phyloP scores from a whole-genome alignment of 1,140 invertebrate species.

The Brachionus calyciflorus region DNA sequence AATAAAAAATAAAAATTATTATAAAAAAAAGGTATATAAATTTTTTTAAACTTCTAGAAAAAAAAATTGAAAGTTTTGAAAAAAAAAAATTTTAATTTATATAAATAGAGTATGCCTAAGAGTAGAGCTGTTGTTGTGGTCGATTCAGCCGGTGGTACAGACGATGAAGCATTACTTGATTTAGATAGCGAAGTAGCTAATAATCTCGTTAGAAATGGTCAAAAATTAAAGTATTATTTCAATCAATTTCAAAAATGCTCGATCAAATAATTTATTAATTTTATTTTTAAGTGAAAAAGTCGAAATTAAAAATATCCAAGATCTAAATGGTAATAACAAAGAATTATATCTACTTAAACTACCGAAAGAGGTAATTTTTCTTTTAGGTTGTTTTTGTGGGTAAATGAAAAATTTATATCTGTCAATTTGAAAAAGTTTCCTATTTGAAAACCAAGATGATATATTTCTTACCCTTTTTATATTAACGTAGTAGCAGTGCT shows the following conservation, averaged over 20 bases:
- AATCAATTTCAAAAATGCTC: not conserved
- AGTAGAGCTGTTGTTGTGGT: not conserved
- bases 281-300: not conserved
- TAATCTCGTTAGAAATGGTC: not conserved
- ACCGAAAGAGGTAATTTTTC: conserved; percentile 44
- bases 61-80: no score
- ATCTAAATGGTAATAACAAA: not conserved
- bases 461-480: no score
- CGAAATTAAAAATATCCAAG: not conserved
- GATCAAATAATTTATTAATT: not conserved
- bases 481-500: no score
- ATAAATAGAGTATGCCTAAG: not conserved
- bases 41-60: no score
- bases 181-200: not conserved
- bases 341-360: conserved; percentile 40
- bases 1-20: no score
- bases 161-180: not conserved
- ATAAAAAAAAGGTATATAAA: no score
- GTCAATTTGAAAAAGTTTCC: no score
- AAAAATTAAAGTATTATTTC: not conserved
- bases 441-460: no score
- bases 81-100: not conserved
- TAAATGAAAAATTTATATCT: no score
- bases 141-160: conserved; percentile 14
- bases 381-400: no score